Conservation (phyloP, 1,140 invertebrate species). For the Matsumurasca onukii region DNA sequence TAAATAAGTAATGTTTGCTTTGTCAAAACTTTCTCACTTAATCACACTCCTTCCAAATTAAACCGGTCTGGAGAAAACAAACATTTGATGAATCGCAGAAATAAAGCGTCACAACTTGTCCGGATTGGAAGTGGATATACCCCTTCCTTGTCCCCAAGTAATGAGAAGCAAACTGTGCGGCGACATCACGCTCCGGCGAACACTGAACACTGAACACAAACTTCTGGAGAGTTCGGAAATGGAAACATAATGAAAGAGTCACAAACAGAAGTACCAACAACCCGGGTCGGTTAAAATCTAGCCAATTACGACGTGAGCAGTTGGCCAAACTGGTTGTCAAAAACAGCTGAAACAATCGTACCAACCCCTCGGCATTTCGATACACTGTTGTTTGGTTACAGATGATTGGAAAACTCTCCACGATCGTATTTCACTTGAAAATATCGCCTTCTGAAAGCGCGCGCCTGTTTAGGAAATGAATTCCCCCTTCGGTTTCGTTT, state of each 20-base stretch:
- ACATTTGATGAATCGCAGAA: too few species aligned
- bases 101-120: too few species aligned
- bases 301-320: slow-evolving; percentile 14
- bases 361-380: slow-evolving; percentile 11
- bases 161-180: too few species aligned
- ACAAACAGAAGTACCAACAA: slow-evolving; percentile 6
- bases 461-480: background rate
- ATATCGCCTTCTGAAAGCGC: background rate
- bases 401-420: slow-evolving; percentile 20
- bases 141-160: too few species aligned
- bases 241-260: slow-evolving; percentile 24
- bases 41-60: too few species aligned
- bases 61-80: too few species aligned
- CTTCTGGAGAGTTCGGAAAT: too few species aligned
- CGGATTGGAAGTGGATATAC: too few species aligned
- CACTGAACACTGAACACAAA: too few species aligned
- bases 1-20: too few species aligned
- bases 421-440: background rate
- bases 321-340: background rate
- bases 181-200: background rate
- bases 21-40: too few species aligned
- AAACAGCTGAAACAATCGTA: slow-evolving; percentile 11
- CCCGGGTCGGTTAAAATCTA: slow-evolving; percentile 5
- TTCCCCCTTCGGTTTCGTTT: too few species aligned
- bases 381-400: slow-evolving; percentile 10